Evolutionary conservation across 37 sponge, comb jelly and placozoan species (phyloP), one percentile per base, ranked within the genome.

Genomic region (Bolinopsis microptera): DNA sequence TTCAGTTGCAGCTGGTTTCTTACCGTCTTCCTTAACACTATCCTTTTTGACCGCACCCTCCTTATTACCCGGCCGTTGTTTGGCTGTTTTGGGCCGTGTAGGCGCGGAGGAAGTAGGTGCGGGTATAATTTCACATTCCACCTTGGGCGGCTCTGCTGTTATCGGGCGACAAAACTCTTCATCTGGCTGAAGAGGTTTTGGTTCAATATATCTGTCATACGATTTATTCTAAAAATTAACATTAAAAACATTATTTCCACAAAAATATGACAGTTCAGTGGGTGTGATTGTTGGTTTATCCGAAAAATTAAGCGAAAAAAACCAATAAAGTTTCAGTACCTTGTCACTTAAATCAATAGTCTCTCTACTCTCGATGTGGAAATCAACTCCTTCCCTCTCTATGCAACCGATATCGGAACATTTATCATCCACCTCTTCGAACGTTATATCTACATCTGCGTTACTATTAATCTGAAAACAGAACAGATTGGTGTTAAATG

Each of bases 341-440:
- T 34, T 77, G 36, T 77, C 80, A 35, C 80, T 86, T 3, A 86
- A 30, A 39, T 86, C 90, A 1, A 86, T 86, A 26, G 90, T 86
- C 28, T 86, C 90, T 41, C 90, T 18, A 27, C 90, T 86, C 61
- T 86, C 90, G 21, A 86, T 86, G 61, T 39, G 90, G 30, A 86
- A 86, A 39, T 86, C 90, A 8, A 86, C 61, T 3, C 90, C 90
- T 48, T 86, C 90, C 90, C 36, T 38, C 61, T 86, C 90, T 5
- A 86, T 86, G 61, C 41, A 86, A 5, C 90, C 90, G 26, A 86
- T 86, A 26, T 86, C 90, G 36, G 90, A 86, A 23, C 90, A 86
- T 27, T 86, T 35, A 34, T 86, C 90, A 26, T 86, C 90, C 30
- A 41, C 90, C 61, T 86, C 90, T n/a, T 86, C 61, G 26, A 86